phyloP scores from a whole-genome alignment of 2,113 vertebrate genomes.

The Erythrocercus mccallii region DNA sequence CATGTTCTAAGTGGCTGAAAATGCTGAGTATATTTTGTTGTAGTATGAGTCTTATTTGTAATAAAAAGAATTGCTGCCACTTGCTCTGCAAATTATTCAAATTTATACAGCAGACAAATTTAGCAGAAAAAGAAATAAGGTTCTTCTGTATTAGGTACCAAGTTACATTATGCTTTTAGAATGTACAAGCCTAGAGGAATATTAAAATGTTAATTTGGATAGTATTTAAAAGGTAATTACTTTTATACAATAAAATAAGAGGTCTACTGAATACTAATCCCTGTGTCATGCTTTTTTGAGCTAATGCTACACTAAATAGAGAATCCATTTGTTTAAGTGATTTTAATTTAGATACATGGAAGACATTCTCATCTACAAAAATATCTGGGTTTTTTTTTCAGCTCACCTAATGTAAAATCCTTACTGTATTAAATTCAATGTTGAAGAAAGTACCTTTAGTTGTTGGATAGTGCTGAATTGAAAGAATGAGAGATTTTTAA shows the following conservation, averaged over 20 bases:
- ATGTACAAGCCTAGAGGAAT: conserved; percentile 24
- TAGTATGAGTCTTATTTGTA: not conserved
- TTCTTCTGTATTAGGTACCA: not conserved
- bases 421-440: conserved; percentile 17
- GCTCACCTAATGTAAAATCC: conserved; percentile 46
- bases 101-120: conserved; percentile 1
- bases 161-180: not conserved
- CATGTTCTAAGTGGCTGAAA: not conserved
- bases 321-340: conserved; percentile 40
- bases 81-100: not conserved
- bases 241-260: conserved; percentile 53
- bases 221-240: conserved; percentile 56
- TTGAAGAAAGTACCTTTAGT: conserved; percentile 32
- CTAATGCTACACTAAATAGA: conserved; percentile 8
- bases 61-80: not conserved
- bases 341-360: conserved; percentile 72
- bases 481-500: conserved; percentile 20
- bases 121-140: not conserved
- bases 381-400: not conserved
- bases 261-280: conserved; percentile 29
- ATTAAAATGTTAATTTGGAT: conserved; percentile 60
- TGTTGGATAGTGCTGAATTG: not conserved
- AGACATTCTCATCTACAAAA: conserved; percentile 38
- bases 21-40: not conserved
- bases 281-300: not conserved